Evolutionary conservation across 2,888 invertebrate genomes (phyloP), one percentile per base, ranked within the genome.

Genomic region (Deladenus siricidicola): DNA sequence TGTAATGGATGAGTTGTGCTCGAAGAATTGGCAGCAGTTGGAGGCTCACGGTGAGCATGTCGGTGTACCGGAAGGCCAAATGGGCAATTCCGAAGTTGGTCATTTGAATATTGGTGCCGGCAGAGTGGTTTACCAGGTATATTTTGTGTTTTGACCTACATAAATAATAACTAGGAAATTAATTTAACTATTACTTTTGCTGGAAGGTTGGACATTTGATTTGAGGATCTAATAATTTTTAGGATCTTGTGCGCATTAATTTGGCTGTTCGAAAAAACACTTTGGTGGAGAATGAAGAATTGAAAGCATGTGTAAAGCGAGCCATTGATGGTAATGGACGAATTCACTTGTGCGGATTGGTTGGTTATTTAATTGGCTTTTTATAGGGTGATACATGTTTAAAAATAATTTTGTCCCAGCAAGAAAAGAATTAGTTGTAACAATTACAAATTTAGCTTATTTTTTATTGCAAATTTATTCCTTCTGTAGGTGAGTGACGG

Each of bases 71-170:
- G 79, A 74, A 56, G 81, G 81, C 17, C 72, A 82, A n/a, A 81
- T 81, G 81, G 81, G 81, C 26, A 81, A 81, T 58, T 80, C 80
- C 19, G 82, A 81, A 74, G 82, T 82, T 23, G 81, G 81, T 19
- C 81, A 81, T 66, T 69, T 81, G 70, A 81, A 82, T 68, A 82
- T 82, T 58, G 81, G 81, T 14, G 80, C 81, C 53, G 81, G 81
- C 14, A 72, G 81, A 28, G 80, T 80, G 17, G 74, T 82, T 61
- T 81, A 80, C 64, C 82, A 82, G 68, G 77, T 66, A 47, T n/a
- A 24, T 43, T 48, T 19, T 24, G 23, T 34, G 2, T 50, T 50
- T 17, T 19, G 3, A 10, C 28, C n/a, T n/a, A n/a, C n/a, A n/a
- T n/a, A n/a, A n/a, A n/a, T n/a, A n/a, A n/a, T n/a, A n/a, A n/a